These are phyloP conservation scores for Phaenicophaeus curvirostris DNA, from an alignment of 2,797 vertebrate genomes.

Conservation along the genomic window DNA sequence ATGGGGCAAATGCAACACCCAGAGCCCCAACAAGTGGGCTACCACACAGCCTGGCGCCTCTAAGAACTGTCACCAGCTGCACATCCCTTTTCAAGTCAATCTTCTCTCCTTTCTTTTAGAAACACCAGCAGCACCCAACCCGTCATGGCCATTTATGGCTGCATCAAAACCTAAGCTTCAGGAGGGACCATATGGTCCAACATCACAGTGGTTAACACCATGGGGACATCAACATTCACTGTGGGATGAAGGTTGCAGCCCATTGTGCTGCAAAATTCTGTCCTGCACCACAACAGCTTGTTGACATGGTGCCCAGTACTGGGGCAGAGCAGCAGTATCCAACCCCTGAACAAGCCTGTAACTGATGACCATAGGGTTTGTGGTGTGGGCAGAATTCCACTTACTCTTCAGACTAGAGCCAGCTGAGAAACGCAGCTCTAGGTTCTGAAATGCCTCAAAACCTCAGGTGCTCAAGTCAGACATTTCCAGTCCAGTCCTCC, in stretches of 20 bases:
- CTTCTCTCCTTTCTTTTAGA: neutral
- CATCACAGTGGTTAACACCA: accelerated
- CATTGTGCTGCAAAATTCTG: accelerated
- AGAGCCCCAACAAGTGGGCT: neutral
- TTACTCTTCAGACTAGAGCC: neutral
- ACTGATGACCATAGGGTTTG: neutral
- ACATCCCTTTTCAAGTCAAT: accelerated
- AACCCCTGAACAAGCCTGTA: neutral
- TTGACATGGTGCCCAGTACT: neutral
- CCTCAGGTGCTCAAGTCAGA: neutral
- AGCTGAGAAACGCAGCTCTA: neutral
- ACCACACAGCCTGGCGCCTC: neutral
- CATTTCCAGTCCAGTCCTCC: neutral
- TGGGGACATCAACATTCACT: accelerated
- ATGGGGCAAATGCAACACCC: accelerated
- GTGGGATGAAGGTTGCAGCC: accelerated
- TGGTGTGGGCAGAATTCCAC: neutral
- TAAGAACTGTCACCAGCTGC: neutral
- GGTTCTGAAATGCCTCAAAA: neutral
- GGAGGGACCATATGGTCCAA: neutral
- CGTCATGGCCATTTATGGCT: neutral
- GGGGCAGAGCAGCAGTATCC: neutral
- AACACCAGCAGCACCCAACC: neutral
- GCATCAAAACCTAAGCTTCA: neutral
- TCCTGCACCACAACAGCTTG: neutral